Evolutionary conservation across 2,797 vertebrate genomes (phyloP).

Genomic region (Characodon lateralis): DNA sequence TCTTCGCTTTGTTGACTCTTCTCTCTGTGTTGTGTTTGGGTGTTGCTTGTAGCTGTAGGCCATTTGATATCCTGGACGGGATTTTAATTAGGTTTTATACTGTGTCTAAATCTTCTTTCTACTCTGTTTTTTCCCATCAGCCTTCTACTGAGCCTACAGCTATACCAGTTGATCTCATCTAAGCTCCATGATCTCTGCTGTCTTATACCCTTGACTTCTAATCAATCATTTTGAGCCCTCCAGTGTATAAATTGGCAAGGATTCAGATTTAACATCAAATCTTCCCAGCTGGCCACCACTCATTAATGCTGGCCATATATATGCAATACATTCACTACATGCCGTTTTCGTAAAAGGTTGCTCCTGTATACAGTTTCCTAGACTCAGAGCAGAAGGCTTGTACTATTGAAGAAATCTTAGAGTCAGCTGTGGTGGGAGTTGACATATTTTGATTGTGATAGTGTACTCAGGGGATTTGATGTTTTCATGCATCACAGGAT

Average conservation of each 20-base stretch:
- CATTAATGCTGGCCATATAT: neutral
- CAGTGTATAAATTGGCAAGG: neutral
- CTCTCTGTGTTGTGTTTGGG: constrained; percentile 23
- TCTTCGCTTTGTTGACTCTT: neutral
- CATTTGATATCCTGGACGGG: constrained; percentile 35
- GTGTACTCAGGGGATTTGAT: constrained; percentile 39
- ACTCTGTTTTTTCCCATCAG: constrained; percentile 12
- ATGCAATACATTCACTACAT: neutral
- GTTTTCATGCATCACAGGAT: constrained; percentile 50
- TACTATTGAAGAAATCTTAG: constrained; percentile 25
- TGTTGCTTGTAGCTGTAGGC: constrained; percentile 35
- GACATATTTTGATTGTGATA: constrained; percentile 44
- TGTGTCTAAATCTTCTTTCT: constrained; percentile 14
- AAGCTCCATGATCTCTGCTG: constrained; percentile 5
- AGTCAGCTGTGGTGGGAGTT: constrained; percentile 40
- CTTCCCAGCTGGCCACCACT: neutral
- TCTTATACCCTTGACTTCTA: constrained; percentile 1
- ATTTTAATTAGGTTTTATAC: constrained; percentile 49
- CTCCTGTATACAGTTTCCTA: neutral
- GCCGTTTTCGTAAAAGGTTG: neutral
- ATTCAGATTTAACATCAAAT: neutral
- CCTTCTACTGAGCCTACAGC: neutral
- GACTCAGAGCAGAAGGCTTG: constrained; percentile 11
- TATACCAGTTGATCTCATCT: constrained; percentile 6
- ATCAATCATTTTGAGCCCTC: neutral